A percentile compares a stretch with the other conserved stretches of the same genome.
These are phyloP conservation scores for Corydoras sp. DNA, from an alignment of 2,113 vertebrate species.

Conservation along the genomic window DNA sequence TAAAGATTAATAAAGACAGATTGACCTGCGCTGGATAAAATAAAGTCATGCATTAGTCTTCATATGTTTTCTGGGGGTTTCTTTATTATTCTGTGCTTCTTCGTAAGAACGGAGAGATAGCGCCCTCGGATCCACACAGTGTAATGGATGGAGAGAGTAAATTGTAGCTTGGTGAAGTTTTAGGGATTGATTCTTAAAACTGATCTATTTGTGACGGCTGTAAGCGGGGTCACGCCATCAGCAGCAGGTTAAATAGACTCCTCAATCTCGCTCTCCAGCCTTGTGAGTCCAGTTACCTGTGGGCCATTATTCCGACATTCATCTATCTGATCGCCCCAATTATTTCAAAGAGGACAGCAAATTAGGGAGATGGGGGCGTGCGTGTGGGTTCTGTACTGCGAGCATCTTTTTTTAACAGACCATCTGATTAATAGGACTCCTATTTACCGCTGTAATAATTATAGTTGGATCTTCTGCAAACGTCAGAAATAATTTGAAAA, in stretches of 20 bases:
- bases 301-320: constrained; percentile 63
- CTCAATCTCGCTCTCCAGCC: constrained; percentile 67
- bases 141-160: constrained; percentile 58
- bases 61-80: constrained; percentile 10
- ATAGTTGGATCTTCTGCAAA: too few species aligned
- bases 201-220: constrained; percentile 72
- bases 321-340: constrained; percentile 50
- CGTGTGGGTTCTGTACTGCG: neutral
- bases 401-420: too few species aligned
- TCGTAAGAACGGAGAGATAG: constrained; percentile 46
- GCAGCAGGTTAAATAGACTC: constrained; percentile 74
- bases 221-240: constrained; percentile 68
- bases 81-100: constrained; percentile 34
- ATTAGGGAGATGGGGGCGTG: constrained; percentile 27
- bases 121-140: constrained; percentile 48
- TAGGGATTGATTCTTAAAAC: constrained; percentile 76
- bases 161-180: constrained; percentile 75
- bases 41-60: constrained; percentile 16
- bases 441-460: too few species aligned
- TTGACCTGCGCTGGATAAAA: constrained; percentile 4
- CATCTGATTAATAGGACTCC: too few species aligned
- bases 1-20: neutral
- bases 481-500: too few species aligned
- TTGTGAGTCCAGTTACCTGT: constrained; percentile 51
- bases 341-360: constrained; percentile 55